A percentile compares a stretch with the other conserved stretches of the same genome.
Conservation (phyloP, 2,113 vertebrate species). For the Labrus mixtus region DNA sequence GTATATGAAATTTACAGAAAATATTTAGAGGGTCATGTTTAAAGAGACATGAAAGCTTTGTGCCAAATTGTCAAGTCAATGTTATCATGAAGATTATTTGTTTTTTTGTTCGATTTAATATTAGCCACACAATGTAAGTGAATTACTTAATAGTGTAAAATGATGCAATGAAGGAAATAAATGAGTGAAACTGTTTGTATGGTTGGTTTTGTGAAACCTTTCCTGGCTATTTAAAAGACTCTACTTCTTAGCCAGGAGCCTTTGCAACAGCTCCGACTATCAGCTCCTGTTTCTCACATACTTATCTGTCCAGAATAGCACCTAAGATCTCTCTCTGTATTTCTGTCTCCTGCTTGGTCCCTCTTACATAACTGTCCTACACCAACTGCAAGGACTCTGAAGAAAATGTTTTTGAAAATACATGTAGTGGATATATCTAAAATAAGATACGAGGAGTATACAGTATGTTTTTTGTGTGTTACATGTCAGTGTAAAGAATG, state of each 20-base stretch:
- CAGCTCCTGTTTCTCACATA: constrained; percentile 66
- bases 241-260: constrained; percentile 51
- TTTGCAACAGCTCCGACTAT: constrained; percentile 58
- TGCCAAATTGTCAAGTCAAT: neutral
- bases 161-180: constrained; percentile 1
- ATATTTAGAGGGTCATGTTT: neutral
- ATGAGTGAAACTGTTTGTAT: constrained; percentile 15
- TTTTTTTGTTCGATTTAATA: neutral
- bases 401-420: constrained; percentile 26
- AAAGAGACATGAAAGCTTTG: neutral
- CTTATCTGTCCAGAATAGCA: constrained; percentile 74
- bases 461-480: constrained; percentile 20
- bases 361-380: constrained; percentile 69
- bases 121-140: neutral
- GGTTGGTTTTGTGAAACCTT: constrained; percentile 25
- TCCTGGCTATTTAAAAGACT: neutral
- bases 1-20: neutral
- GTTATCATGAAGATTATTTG: neutral
- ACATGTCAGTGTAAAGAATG: constrained; percentile 4
- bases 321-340: constrained; percentile 60
- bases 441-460: neutral
- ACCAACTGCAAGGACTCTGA: constrained; percentile 23
- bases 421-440: neutral
- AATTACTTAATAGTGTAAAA: neutral
- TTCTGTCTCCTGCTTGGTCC: constrained; percentile 44